phyloP scores from a whole-genome alignment of 2,113 vertebrate species.

The Acrocephalus arundinaceus region DNA sequence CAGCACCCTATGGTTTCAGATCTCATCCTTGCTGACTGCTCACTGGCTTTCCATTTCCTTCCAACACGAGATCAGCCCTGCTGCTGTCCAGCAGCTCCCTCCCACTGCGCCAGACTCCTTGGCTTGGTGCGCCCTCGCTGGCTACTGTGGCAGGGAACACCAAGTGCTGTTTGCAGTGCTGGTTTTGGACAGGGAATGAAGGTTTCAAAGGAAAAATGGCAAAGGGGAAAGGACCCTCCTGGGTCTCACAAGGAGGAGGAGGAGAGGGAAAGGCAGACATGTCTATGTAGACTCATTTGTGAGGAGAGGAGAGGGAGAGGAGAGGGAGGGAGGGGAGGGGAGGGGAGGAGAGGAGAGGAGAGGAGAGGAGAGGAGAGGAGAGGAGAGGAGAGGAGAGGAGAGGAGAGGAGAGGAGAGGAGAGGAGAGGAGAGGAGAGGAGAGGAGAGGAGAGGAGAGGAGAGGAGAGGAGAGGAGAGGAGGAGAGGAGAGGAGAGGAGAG shows the following conservation, averaged over 20 bases:
- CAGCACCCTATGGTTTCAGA: background rate
- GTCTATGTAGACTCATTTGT: background rate
- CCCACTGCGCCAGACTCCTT: accelerated
- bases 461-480: background rate
- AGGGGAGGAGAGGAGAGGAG: background rate
- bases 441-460: background rate
- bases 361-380: too few species aligned
- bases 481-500: too few species aligned
- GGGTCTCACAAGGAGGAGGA: background rate
- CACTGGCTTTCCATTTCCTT: background rate
- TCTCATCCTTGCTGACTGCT: background rate
- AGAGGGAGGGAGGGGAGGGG: background rate
- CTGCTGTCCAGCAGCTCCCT: background rate
- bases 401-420: background rate
- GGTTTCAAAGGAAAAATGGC: background rate
- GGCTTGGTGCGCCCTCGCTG: accelerated
- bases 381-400: background rate
- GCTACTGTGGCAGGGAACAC: background rate
- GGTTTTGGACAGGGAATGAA: background rate
- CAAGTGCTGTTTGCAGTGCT: accelerated
- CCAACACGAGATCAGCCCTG: background rate
- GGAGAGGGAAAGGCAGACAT: background rate
- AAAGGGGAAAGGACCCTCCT: background rate
- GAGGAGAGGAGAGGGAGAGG: background rate
- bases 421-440: background rate